phyloP scores from a whole-genome alignment of 2,113 vertebrate genomes.

The Corapipo altera region DNA sequence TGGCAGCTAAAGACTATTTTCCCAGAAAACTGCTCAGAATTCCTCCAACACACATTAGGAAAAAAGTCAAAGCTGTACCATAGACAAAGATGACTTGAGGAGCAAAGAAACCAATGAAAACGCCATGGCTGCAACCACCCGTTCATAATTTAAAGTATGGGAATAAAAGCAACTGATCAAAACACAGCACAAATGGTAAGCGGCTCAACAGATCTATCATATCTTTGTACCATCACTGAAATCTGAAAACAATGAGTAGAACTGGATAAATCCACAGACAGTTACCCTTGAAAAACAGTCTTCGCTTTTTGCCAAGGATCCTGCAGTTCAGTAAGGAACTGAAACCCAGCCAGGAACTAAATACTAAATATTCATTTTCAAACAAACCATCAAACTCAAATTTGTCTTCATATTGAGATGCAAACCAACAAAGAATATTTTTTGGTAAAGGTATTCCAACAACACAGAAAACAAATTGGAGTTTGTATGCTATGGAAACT shows the following conservation, averaged over 20 bases:
- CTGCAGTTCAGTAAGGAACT: not conserved
- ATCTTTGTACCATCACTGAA: not conserved
- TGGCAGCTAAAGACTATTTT: not conserved
- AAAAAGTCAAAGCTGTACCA: slow-evolving; percentile 1
- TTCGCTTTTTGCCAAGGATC: not conserved
- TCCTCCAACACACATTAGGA: not conserved
- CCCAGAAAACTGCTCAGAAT: slow-evolving; percentile 39
- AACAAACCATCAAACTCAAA: not conserved
- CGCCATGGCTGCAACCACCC: not conserved
- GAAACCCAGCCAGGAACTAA: not conserved
- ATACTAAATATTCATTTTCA: not conserved
- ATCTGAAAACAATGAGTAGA: not conserved
- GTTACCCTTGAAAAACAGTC: not conserved
- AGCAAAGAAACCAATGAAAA: not conserved
- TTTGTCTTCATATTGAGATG: not conserved
- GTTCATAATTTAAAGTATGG: not conserved
- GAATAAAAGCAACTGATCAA: not conserved
- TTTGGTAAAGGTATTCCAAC: not conserved
- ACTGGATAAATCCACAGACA: not conserved
- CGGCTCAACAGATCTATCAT: not conserved
- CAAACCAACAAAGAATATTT: not conserved
- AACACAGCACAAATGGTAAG: not conserved
- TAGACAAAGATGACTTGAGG: not conserved
- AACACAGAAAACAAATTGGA: not conserved
- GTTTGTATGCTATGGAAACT: not conserved